phyloP scores from a whole-genome alignment of 2,113 vertebrate genomes.

The Bambusicola thoracicus region DNA sequence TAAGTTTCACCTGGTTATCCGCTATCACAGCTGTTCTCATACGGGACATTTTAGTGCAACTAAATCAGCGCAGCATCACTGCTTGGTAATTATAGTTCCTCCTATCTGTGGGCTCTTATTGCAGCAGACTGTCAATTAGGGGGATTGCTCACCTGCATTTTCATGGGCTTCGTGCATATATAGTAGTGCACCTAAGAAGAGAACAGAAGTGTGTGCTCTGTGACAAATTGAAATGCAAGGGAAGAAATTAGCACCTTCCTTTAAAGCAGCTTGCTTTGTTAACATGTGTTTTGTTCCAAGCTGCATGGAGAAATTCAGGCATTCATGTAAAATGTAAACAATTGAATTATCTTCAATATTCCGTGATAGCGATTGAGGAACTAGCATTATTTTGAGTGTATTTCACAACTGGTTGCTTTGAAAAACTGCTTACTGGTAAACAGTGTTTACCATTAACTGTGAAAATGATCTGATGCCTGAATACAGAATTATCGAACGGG shows the following conservation, averaged over 20 bases:
- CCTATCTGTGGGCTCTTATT: neutral
- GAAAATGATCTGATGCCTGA: constrained; percentile 54
- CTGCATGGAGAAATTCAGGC: constrained; percentile 57
- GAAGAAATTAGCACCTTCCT: constrained; percentile 43
- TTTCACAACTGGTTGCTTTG: constrained; percentile 76
- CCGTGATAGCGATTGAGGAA: constrained; percentile 37
- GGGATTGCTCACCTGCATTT: neutral
- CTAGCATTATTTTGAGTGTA: constrained; percentile 56
- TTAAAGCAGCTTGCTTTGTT: constrained; percentile 31
- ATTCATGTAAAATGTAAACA: constrained; percentile 62
- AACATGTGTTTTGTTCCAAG: constrained; percentile 57
- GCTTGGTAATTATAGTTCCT: neutral
- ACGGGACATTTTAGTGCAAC: neutral
- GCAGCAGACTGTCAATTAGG: neutral
- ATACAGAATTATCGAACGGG: constrained; percentile 55
- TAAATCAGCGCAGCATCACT: fast-evolving
- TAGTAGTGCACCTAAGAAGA: neutral
- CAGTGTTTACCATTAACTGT: constrained; percentile 62
- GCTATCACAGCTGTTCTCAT: neutral
- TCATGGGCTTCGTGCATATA: neutral
- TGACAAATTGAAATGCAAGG: constrained; percentile 58
- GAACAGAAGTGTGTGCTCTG: neutral
- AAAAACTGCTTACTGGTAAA: constrained; percentile 72
- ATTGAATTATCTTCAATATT: constrained; percentile 64
- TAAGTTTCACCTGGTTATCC: neutral